Percentiles rank a stretch among this genome's conserved stretches.
phyloP scores from a whole-genome alignment of 2,113 vertebrate genomes.

The Pteruthius melanotis region DNA sequence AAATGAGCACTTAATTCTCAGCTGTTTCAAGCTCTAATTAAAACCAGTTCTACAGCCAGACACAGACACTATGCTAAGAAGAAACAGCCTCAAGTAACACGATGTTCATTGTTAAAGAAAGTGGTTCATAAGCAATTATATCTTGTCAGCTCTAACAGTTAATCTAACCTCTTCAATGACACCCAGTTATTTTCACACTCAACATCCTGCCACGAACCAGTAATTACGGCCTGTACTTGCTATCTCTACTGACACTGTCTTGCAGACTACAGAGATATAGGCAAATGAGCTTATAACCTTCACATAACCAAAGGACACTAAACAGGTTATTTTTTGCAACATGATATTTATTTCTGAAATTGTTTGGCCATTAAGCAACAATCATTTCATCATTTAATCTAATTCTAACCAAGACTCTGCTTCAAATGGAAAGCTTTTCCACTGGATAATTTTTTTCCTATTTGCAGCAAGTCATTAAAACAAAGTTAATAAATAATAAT shows the following conservation, averaged over 20 bases:
- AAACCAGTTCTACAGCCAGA: constrained; percentile 38
- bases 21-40: constrained; percentile 54
- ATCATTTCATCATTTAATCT: not conserved
- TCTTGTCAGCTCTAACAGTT: constrained; percentile 71
- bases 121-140: constrained; percentile 71
- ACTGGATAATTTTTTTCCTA: not conserved
- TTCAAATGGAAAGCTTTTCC: not conserved
- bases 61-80: constrained; percentile 8
- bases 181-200: constrained; percentile 73
- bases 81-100: constrained; percentile 31
- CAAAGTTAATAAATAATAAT: not conserved
- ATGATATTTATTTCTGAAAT: constrained; percentile 51
- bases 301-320: constrained; percentile 37
- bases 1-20: constrained; percentile 9
- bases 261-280: constrained; percentile 37
- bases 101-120: constrained; percentile 50
- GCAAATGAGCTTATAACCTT: constrained; percentile 53
- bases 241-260: not conserved
- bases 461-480: not conserved
- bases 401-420: not conserved
- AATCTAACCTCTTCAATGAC: constrained; percentile 73
- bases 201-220: constrained; percentile 44
- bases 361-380: constrained; percentile 19
- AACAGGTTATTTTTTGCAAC: constrained; percentile 37
- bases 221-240: constrained; percentile 58